Evolutionary conservation across 2,797 vertebrate genomes (phyloP).

Genomic region (Numenius phaeopus): DNA sequence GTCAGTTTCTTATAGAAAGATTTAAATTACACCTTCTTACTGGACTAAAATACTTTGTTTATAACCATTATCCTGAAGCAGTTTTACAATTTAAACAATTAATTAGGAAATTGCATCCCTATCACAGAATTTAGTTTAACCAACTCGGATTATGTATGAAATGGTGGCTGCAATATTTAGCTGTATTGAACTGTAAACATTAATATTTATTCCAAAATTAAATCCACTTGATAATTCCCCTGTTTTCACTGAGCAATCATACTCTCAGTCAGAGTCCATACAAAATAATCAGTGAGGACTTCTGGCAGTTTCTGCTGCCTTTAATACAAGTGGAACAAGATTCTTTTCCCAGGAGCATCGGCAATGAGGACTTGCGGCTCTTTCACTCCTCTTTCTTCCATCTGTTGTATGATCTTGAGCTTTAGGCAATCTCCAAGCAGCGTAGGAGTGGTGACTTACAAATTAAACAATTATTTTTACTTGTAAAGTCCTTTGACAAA

Average conservation of each 20-base stretch:
- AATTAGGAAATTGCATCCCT: background rate
- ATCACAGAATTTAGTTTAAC: background rate
- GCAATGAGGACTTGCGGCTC: background rate
- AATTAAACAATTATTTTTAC: slow-evolving; percentile 9
- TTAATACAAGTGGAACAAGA: background rate
- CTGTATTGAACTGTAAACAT: background rate
- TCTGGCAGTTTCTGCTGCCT: background rate
- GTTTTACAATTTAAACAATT: background rate
- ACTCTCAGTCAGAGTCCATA: background rate
- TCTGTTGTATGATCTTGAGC: background rate
- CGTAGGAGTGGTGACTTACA: background rate
- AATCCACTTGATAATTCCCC: background rate
- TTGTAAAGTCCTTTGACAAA: background rate
- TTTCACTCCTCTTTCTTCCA: background rate
- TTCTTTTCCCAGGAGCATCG: background rate
- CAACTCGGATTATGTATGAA: background rate
- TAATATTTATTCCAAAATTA: background rate
- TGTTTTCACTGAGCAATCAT: background rate
- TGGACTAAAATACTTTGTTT: slow-evolving; percentile 5
- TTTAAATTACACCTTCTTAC: background rate
- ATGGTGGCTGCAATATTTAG: background rate
- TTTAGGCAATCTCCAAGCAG: background rate
- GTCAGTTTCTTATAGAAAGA: background rate
- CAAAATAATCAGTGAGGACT: background rate
- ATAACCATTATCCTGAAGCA: background rate